These are phyloP conservation scores for Hemistola chrysoprasaria DNA, from an alignment of 2,888 invertebrate genomes.

Conservation along the genomic window DNA sequence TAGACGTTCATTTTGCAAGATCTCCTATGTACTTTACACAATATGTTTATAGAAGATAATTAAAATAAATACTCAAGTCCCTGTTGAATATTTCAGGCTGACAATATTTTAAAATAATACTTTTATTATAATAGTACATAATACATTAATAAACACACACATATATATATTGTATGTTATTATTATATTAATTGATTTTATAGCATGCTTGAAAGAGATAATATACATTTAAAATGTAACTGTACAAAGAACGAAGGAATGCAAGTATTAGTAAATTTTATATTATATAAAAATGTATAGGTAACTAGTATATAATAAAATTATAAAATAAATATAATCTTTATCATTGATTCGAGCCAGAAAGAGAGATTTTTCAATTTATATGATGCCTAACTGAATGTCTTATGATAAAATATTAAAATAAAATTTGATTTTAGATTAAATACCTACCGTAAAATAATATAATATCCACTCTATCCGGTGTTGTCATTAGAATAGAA, in stretches of 20 bases:
- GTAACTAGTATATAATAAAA: constrained; percentile 1
- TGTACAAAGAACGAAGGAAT: constrained; percentile 33
- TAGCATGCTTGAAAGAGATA: too few relatives aligned
- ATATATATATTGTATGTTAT: too few relatives aligned
- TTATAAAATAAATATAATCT: constrained; percentile 2
- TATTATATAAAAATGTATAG: neutral
- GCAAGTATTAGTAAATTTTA: neutral
- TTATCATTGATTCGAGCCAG: constrained; percentile 69
- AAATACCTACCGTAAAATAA: constrained; percentile 36
- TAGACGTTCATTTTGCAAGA: constrained; percentile 8
- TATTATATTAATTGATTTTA: too few relatives aligned
- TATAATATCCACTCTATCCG: constrained; percentile 59
- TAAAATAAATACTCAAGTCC: too few relatives aligned
- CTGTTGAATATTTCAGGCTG: too few relatives aligned
- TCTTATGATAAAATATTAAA: constrained; percentile 75
- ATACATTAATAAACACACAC: too few relatives aligned
- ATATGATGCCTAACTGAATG: constrained; percentile 73
- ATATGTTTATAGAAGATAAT: too few relatives aligned
- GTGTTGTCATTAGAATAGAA: constrained; percentile 72
- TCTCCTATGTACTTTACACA: constrained; percentile 6
- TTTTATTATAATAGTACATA: too few relatives aligned
- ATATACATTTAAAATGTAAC: constrained; percentile 39
- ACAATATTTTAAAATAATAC: too few relatives aligned
- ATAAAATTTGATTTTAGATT: constrained; percentile 56
- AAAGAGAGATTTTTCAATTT: constrained; percentile 52